Evolutionary conservation across 2,888 invertebrate species (phyloP), one percentile per base, ranked within the genome.

Genomic region (Protodeltote pygarga): DNA sequence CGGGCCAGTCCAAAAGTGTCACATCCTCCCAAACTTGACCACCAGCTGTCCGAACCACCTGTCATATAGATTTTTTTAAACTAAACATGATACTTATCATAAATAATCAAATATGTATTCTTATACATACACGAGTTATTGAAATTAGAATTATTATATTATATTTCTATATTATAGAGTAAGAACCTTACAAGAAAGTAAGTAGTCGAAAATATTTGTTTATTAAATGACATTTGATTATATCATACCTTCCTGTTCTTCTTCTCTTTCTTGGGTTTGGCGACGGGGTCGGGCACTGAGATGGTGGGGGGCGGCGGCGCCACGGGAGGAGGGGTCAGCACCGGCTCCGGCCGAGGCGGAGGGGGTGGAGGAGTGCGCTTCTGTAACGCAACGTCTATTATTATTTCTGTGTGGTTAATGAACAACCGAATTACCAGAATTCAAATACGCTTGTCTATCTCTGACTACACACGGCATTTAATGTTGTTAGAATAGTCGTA

Each of bases 11-110:
- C 10, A 95, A 89, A 38, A 99, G 87, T 0, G 98, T 97, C 13
- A 94, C 93, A 88, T 99, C 99, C 85, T 99, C 99, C 99, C 99
- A 99, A 0, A 96, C 95, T 66, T 96, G 95, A 0, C 98, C 98
- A 2, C 98, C 99, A 0, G 98, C 99, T 62, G 96, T 96, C 16
- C 99, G 93, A 34, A 99, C 94, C 49, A 97, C 95, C 92, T 97
- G 59, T 2, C 24, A 53, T 2, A 45, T 6, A 28, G 2, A 20
- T 25, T 11, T 9, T 8, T 14, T 20, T 11, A 24, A 24, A 10
- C 11, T 5, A n/a, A n/a, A n/a, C n/a, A n/a, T n/a, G n/a, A n/a
- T n/a, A n/a, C n/a, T n/a, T n/a, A n/a, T n/a, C n/a, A n/a, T n/a
- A n/a, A n/a, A n/a, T n/a, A n/a, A n/a, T n/a, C n/a, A n/a, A n/a